Evolutionary conservation across 2,888 invertebrate genomes (phyloP).

Genomic region (Mythimna impura): DNA sequence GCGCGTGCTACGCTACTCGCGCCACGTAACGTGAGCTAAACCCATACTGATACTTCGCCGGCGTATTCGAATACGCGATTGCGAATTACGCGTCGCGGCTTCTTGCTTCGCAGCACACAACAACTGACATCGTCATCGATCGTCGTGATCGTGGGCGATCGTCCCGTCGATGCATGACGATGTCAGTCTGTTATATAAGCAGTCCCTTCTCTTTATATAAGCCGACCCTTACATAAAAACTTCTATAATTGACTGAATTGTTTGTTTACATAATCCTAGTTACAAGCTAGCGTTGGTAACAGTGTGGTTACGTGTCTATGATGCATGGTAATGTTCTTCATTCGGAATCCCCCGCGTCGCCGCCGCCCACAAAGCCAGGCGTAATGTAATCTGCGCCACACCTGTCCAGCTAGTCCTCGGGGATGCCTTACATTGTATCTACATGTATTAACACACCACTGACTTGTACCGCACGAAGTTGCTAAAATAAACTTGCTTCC

Average conservation of each 20-base stretch:
- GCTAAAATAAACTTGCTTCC: neutral
- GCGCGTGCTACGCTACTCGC: no score
- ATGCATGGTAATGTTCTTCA: slow-evolving; percentile 35
- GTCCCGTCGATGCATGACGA: no score
- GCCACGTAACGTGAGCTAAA: neutral
- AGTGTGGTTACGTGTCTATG: slow-evolving; percentile 17
- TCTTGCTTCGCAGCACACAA: no score
- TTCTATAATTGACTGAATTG: no score
- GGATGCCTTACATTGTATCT: slow-evolving; percentile 24
- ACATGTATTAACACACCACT: neutral
- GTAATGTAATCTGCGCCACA: slow-evolving; percentile 52
- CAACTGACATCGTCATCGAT: no score
- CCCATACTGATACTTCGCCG: neutral
- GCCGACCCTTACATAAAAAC: neutral
- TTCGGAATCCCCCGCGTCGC: slow-evolving; percentile 16
- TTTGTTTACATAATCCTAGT: neutral
- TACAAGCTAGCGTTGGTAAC: neutral
- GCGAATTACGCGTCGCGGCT: no score
- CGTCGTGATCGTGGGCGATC: no score
- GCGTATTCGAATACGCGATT: neutral
- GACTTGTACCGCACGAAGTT: neutral
- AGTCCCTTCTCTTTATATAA: no score
- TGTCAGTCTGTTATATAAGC: no score
- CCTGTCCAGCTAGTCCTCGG: slow-evolving; percentile 36
- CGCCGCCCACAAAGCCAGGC: slow-evolving; percentile 27